A percentile compares a stretch with the other conserved stretches of the same genome.
phyloP scores from a whole-genome alignment of 1,140 invertebrate genomes.

The Capitella teleta region DNA sequence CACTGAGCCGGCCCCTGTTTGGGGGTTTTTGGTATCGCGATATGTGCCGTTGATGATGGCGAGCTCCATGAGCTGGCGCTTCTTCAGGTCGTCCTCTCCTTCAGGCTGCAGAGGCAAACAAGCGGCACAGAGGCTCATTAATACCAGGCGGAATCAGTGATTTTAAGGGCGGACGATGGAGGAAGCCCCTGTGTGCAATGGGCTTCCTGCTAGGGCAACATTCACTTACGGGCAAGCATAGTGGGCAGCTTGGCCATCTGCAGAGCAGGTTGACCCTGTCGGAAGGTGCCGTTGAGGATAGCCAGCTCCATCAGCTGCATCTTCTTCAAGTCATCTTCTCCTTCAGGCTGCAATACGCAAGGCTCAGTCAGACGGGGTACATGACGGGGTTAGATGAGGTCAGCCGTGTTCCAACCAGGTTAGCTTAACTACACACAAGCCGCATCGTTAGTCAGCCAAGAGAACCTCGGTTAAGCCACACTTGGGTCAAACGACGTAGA shows the following conservation, averaged over 20 bases:
- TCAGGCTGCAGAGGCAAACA: constrained; percentile 82
- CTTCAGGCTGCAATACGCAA: constrained; percentile 87
- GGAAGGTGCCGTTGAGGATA: constrained; percentile 98
- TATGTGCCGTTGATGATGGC: constrained; percentile 99
- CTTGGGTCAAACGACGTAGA: too few species aligned
- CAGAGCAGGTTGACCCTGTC: too few species aligned
- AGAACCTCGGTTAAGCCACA: too few species aligned
- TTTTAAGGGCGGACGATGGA: not conserved
- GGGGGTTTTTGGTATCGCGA: constrained; percentile 52
- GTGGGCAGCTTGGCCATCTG: constrained; percentile 7
- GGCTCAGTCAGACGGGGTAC: too few species aligned
- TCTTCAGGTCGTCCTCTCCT: constrained; percentile 98
- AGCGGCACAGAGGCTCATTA: too few species aligned
- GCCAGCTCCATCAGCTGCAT: constrained; percentile 99
- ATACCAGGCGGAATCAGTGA: not conserved
- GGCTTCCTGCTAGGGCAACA: too few species aligned
- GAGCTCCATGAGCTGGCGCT: constrained; percentile 98
- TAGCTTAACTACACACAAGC: too few species aligned
- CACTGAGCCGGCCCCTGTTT: not conserved
- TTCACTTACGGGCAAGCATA: constrained; percentile 1
- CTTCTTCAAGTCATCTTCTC: constrained; percentile 98
- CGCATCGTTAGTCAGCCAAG: too few species aligned
- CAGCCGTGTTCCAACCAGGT: too few species aligned
- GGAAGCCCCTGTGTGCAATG: not conserved
- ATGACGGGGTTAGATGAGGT: too few species aligned